Percentiles rank a stretch among this genome's conserved stretches.
Conservation (phyloP, 2,113 vertebrate species). For the Epinephelus lanceolatus region DNA sequence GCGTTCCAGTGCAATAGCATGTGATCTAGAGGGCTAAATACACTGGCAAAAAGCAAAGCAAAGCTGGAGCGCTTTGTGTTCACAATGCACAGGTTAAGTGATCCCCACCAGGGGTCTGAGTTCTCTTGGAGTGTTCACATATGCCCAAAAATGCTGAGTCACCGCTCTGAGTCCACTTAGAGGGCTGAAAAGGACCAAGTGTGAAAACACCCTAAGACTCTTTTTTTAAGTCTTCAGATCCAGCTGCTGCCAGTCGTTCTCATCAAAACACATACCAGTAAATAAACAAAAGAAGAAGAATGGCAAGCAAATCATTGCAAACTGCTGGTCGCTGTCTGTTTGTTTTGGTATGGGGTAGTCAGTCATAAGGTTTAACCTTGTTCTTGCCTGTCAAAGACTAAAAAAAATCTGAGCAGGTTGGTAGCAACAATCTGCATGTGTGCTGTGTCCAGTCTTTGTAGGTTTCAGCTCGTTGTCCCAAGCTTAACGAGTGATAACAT, state of each 20-base stretch:
- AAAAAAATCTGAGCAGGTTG: neutral
- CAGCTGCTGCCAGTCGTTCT: neutral
- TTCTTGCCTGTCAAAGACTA: neutral
- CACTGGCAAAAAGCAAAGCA: too few relatives aligned
- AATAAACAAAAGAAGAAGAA: neutral
- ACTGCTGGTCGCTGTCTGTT: neutral
- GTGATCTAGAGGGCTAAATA: too few relatives aligned
- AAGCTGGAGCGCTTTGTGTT: too few relatives aligned
- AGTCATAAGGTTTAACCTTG: neutral
- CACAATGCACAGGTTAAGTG: too few relatives aligned
- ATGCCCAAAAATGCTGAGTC: too few relatives aligned
- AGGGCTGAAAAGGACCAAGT: neutral
- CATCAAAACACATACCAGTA: neutral
- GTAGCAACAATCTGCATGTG: neutral
- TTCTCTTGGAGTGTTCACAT: too few relatives aligned
- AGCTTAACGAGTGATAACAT: neutral
- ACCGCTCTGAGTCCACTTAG: neutral
- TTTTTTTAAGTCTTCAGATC: neutral
- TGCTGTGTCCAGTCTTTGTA: neutral
- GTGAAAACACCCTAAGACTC: too few relatives aligned
- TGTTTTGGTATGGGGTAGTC: too few relatives aligned
- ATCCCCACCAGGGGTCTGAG: too few relatives aligned
- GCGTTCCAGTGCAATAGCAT: too few relatives aligned
- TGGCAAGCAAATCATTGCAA: neutral
- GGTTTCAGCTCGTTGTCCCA: neutral